Percentiles rank a stretch among this genome's conserved stretches.
These are phyloP conservation scores for Pelodytes ibericus DNA, from an alignment of 2,797 vertebrate species.

Conservation along the genomic window DNA sequence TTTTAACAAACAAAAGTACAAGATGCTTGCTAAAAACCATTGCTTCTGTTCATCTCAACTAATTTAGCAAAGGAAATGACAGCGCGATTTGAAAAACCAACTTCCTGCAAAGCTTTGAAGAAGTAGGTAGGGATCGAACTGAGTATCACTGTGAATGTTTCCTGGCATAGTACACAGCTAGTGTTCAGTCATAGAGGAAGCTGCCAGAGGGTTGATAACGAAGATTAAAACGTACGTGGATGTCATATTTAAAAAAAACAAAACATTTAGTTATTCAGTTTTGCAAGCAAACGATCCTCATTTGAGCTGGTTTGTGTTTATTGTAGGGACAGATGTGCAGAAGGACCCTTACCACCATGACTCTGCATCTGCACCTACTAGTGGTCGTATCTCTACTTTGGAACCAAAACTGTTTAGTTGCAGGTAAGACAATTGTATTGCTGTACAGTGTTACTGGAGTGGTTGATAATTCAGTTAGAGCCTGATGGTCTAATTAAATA, in stretches of 20 bases:
- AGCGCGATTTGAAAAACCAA: slow-evolving; percentile 49
- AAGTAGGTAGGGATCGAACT: slow-evolving; percentile 45
- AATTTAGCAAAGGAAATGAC: slow-evolving; percentile 49
- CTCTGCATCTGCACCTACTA: slow-evolving; percentile 20
- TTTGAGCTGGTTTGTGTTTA: slow-evolving; percentile 34
- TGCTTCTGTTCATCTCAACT: slow-evolving; percentile 4
- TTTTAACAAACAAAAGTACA: neutral
- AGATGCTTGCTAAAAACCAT: neutral
- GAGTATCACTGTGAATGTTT: slow-evolving; percentile 20
- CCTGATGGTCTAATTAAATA: no score
- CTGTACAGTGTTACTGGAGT: neutral
- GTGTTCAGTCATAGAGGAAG: slow-evolving; percentile 47
- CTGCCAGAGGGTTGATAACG: slow-evolving; percentile 47
- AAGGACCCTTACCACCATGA: slow-evolving; percentile 27
- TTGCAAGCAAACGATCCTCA: slow-evolving; percentile 23
- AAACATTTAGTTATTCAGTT: neutral
- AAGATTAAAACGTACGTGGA: slow-evolving; percentile 30
- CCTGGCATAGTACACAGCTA: slow-evolving; percentile 36
- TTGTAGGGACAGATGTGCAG: slow-evolving; percentile 22
- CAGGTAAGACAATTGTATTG: slow-evolving; percentile 32
- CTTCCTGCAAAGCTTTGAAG: slow-evolving; percentile 53
- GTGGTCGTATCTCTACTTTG: slow-evolving; percentile 30
- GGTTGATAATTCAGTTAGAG: neutral
- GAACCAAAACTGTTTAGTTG: slow-evolving; percentile 14
- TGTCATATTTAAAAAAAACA: slow-evolving; percentile 11